Evolutionary conservation across 2,797 vertebrate genomes (phyloP).

Genomic region (Mormyrops boulengeri): DNA sequence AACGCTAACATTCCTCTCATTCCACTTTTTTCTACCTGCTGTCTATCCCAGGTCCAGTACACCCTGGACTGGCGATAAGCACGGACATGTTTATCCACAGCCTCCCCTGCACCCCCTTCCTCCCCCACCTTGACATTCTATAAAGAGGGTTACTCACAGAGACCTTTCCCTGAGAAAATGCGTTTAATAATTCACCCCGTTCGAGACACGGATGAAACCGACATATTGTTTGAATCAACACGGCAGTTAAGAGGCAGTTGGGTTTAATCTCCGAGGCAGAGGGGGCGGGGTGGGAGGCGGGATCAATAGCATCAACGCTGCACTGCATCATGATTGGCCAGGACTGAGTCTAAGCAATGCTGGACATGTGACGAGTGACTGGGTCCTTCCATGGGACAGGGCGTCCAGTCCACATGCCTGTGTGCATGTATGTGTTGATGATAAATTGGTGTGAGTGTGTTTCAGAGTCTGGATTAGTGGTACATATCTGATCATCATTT

Average conservation of each 20-base stretch:
- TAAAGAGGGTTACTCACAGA: slow-evolving; percentile 43
- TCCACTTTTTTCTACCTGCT: slow-evolving; percentile 34
- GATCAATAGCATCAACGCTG: slow-evolving; percentile 56
- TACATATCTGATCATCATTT: not conserved
- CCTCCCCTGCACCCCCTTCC: slow-evolving; percentile 4
- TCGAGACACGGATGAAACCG: slow-evolving; percentile 55
- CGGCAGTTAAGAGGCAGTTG: slow-evolving; percentile 51
- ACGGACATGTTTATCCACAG: slow-evolving; percentile 45
- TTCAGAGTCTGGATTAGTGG: not conserved
- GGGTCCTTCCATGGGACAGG: not conserved
- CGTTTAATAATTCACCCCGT: slow-evolving; percentile 60
- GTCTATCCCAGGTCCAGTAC: slow-evolving; percentile 28
- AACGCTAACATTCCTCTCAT: not conserved
- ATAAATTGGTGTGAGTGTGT: not conserved
- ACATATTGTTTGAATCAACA: slow-evolving; percentile 64
- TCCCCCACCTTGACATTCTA: slow-evolving; percentile 36
- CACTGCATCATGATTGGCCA: slow-evolving; percentile 45
- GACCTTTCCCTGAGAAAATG: slow-evolving; percentile 47
- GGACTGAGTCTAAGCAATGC: slow-evolving; percentile 55
- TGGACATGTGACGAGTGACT: slow-evolving; percentile 24
- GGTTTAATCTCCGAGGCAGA: slow-evolving; percentile 51
- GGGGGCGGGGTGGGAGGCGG: not conserved
- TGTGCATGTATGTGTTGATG: not conserved
- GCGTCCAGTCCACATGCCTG: not conserved
- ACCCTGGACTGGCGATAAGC: slow-evolving; percentile 44